These are phyloP conservation scores for Lonchura striata DNA, from an alignment of 2,113 vertebrate genomes.

Conservation along the genomic window DNA sequence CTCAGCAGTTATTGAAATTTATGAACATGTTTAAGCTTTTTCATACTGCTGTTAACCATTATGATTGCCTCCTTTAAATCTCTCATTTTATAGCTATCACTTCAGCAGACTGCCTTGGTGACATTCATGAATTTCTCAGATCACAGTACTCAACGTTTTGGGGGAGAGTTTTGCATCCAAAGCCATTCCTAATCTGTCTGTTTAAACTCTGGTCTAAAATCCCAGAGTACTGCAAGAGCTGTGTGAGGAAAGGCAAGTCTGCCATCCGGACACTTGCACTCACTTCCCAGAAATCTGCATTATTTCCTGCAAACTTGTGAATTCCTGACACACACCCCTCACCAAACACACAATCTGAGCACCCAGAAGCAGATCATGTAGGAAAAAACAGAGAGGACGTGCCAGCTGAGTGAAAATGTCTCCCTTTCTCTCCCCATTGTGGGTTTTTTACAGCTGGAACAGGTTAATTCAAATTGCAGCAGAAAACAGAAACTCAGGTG, in stretches of 20 bases:
- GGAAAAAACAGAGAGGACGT: background rate
- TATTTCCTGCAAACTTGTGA: background rate
- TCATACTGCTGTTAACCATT: conserved; percentile 36
- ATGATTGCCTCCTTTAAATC: conserved; percentile 48
- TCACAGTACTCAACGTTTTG: background rate
- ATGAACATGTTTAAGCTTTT: conserved; percentile 54
- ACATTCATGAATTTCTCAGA: conserved; percentile 20
- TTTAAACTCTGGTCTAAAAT: background rate
- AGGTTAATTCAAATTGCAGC: background rate
- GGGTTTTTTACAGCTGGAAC: background rate
- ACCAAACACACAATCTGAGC: accelerated
- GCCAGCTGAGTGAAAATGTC: background rate
- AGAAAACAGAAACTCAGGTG: background rate
- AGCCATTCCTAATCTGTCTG: background rate
- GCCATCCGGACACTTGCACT: background rate
- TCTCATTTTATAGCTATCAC: conserved; percentile 22
- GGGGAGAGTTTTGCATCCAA: background rate
- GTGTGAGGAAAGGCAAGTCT: background rate
- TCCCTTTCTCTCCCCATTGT: background rate
- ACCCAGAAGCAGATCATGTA: accelerated
- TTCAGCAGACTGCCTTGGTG: conserved; percentile 3
- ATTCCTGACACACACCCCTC: background rate
- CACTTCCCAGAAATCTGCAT: background rate
- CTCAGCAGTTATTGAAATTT: conserved; percentile 58
- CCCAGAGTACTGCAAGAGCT: background rate